These are phyloP conservation scores for Ophioninae sp. DNA, from an alignment of 2,888 invertebrate species.

Conservation along the genomic window DNA sequence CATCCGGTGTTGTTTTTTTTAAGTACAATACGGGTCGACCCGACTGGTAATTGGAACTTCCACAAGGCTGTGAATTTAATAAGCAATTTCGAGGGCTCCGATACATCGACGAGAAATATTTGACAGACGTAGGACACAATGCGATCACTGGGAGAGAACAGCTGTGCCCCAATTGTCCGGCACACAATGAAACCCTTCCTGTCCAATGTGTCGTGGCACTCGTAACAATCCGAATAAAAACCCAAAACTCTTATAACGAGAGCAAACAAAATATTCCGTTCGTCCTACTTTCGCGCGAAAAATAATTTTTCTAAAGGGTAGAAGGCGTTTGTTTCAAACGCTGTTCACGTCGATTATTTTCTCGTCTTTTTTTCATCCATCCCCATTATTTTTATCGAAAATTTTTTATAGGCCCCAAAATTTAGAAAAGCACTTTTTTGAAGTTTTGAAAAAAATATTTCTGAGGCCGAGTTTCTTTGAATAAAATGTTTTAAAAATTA, in stretches of 20 bases:
- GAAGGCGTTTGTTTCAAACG: neutral
- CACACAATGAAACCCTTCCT: neutral
- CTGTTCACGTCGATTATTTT: neutral
- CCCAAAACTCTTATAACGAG: neutral
- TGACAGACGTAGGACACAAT: constrained; percentile 14
- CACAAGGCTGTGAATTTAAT: constrained; percentile 11
- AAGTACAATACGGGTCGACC: constrained; percentile 8
- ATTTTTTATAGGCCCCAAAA: neutral
- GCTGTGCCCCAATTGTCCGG: neutral
- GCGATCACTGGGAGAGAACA: constrained; percentile 11
- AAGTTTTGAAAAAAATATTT: too few species aligned
- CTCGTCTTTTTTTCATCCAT: neutral
- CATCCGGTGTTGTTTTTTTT: neutral
- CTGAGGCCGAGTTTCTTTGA: too few species aligned
- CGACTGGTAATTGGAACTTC: constrained; percentile 31
- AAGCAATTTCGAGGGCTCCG: constrained; percentile 6
- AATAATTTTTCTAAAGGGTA: neutral
- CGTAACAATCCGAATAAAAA: constrained; percentile 2
- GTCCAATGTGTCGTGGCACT: neutral
- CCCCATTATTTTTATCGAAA: neutral
- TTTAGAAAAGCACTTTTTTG: too few species aligned
- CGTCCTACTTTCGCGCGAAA: neutral
- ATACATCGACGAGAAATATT: neutral
- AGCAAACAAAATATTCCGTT: neutral
- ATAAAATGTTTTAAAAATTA: too few species aligned